Evolutionary conservation across 1,140 invertebrate genomes (phyloP).

Genomic region (Rhopalosiphum padi): DNA sequence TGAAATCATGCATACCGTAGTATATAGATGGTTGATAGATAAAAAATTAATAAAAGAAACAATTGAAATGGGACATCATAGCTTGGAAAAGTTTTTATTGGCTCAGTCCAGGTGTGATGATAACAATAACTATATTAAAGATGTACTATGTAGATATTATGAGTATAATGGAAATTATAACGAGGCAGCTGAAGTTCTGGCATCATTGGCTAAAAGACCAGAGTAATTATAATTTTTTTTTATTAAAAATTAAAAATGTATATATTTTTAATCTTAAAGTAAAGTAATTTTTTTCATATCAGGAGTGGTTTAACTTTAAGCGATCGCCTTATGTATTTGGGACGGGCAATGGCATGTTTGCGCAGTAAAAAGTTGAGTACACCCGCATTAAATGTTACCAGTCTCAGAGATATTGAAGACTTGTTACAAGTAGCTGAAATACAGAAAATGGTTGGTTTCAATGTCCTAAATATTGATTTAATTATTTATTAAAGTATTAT

Average conservation of each 20-base stretch:
- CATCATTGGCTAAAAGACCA: slow-evolving; percentile 83
- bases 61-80: slow-evolving; percentile 78
- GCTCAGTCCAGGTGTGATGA: slow-evolving; percentile 58
- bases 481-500: too few species aligned
- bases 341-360: slow-evolving; percentile 48
- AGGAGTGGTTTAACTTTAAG: slow-evolving; percentile 46
- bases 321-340: slow-evolving; percentile 51
- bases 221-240: slow-evolving; percentile 71
- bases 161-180: slow-evolving; percentile 90
- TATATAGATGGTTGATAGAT: slow-evolving; percentile 94
- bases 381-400: slow-evolving; percentile 37
- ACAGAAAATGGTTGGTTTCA: slow-evolving; percentile 69
- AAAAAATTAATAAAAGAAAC: slow-evolving; percentile 79
- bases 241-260: not conserved
- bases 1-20: slow-evolving; percentile 85
- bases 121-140: slow-evolving; percentile 69
- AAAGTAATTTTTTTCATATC: not conserved
- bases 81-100: slow-evolving; percentile 66
- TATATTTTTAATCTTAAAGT: not conserved
- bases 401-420: slow-evolving; percentile 57
- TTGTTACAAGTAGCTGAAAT: slow-evolving; percentile 71
- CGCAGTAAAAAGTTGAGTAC: slow-evolving; percentile 53
- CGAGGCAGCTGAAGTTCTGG: slow-evolving; percentile 88
- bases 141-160: slow-evolving; percentile 96
- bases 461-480: not conserved